phyloP scores from a whole-genome alignment of 2,797 vertebrate species.

The Neoniphon sammara region DNA sequence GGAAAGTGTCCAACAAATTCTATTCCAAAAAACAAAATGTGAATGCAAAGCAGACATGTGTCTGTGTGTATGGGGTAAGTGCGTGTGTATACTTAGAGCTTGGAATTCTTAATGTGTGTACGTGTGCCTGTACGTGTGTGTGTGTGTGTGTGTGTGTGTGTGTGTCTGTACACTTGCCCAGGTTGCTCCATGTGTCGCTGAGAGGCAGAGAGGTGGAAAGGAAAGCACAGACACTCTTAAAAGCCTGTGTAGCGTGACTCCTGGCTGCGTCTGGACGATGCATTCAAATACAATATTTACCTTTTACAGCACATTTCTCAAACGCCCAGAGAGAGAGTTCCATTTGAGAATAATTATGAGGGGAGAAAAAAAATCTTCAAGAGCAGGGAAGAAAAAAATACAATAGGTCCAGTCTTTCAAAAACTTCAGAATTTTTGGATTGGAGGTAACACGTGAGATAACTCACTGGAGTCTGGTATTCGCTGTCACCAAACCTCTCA shows the following conservation, averaged over 20 bases:
- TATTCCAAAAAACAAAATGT: slow-evolving; percentile 22
- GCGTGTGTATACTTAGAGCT: slow-evolving; percentile 44
- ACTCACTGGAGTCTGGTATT: slow-evolving; percentile 33
- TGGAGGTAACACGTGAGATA: slow-evolving; percentile 56
- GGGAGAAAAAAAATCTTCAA: slow-evolving; percentile 58
- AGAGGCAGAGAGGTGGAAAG: slow-evolving; percentile 72
- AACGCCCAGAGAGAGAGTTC: slow-evolving; percentile 63
- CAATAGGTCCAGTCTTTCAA: slow-evolving; percentile 47
- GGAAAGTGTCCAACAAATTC: slow-evolving; percentile 7
- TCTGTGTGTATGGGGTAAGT: slow-evolving; percentile 17
- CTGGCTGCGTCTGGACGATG: slow-evolving; percentile 69
- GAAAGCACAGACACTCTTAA: slow-evolving; percentile 72
- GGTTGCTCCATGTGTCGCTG: slow-evolving; percentile 64
- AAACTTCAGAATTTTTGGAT: slow-evolving; percentile 47
- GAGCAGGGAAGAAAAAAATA: slow-evolving; percentile 38
- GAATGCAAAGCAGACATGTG: slow-evolving; percentile 49
- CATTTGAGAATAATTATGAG: slow-evolving; percentile 77
- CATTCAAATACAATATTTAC: slow-evolving; percentile 82
- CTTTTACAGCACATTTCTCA: slow-evolving; percentile 78
- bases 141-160: slow-evolving; percentile 1
- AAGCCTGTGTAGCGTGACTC: slow-evolving; percentile 75
- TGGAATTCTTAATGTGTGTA: slow-evolving; percentile 35
- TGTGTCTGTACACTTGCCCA: slow-evolving; percentile 38
- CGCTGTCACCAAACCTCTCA: slow-evolving; percentile 25
- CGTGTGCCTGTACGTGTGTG: neutral